Evolutionary conservation across 2,113 vertebrate species (phyloP).

Genomic region (Tychaedon coryphoeus): DNA sequence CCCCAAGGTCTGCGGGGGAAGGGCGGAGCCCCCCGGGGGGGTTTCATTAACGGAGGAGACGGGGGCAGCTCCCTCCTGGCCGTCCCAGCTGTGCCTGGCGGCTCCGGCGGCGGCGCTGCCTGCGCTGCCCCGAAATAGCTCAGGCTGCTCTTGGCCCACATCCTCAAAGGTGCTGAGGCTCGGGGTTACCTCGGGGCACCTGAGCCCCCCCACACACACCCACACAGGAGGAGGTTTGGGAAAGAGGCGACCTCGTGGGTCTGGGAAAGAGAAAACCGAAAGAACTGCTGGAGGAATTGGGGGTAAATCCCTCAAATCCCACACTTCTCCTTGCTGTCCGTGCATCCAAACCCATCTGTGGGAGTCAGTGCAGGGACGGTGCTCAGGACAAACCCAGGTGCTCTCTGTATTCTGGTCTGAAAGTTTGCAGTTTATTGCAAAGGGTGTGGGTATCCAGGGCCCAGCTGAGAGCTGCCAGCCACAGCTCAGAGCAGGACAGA

Average conservation of each 20-base stretch:
- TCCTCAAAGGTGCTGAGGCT: constrained; percentile 49
- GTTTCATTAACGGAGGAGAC: not conserved
- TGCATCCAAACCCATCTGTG: not conserved
- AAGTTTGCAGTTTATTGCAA: too few species aligned
- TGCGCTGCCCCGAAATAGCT: constrained; percentile 26
- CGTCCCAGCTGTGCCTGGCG: not conserved
- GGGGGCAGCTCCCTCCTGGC: not conserved
- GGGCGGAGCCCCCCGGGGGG: not conserved
- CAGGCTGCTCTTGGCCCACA: constrained; percentile 49
- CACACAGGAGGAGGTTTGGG: not conserved
- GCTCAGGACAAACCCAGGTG: too few species aligned
- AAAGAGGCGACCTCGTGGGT: not conserved
- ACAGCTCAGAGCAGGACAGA: too few species aligned
- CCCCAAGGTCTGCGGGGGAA: not conserved
- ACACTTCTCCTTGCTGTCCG: accelerated
- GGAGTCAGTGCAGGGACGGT: too few species aligned
- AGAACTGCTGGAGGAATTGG: accelerated
- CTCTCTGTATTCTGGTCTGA: too few species aligned
- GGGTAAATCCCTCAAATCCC: not conserved
- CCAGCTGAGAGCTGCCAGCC: too few species aligned
- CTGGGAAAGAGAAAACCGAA: not conserved
- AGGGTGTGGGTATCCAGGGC: too few species aligned
- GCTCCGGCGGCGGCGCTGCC: not conserved
- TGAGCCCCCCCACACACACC: accelerated
- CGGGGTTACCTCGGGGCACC: not conserved